A percentile compares a stretch with the other conserved stretches of the same genome.
Evolutionary conservation across 1,140 invertebrate genomes (phyloP).

Genomic region (Antheraea mylitta): DNA sequence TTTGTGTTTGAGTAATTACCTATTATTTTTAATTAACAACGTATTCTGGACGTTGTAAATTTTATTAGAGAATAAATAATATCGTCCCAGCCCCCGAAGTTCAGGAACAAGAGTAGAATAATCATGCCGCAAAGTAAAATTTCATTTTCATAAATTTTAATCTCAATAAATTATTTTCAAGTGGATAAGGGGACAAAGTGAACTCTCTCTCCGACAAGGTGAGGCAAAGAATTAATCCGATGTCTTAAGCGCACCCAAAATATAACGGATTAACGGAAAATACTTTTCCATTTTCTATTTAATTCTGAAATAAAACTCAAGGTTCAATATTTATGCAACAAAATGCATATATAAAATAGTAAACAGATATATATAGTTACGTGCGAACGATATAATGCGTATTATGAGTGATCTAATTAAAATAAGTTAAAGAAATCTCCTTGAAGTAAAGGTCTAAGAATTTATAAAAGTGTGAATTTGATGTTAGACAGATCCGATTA

Average conservation of each 20-base stretch:
- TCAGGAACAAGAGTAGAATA: slow-evolving; percentile 3
- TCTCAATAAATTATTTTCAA: slow-evolving; percentile 38
- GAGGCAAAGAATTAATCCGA: slow-evolving; percentile 35
- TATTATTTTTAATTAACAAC: too few species aligned
- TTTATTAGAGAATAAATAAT: neutral
- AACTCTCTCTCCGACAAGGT: slow-evolving; percentile 20
- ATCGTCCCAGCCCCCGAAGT: neutral
- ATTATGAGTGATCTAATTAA: too few species aligned
- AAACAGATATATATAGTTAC: too few species aligned
- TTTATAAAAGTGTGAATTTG: too few species aligned
- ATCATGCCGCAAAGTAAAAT: slow-evolving; percentile 25
- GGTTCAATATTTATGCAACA: too few species aligned
- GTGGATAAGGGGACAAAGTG: slow-evolving; percentile 24
- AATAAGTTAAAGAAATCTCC: too few species aligned
- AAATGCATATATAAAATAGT: too few species aligned
- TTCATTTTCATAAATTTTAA: slow-evolving; percentile 36
- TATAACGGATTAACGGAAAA: slow-evolving; percentile 30
- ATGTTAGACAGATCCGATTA: too few species aligned
- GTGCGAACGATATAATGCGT: too few species aligned
- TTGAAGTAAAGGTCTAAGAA: too few species aligned
- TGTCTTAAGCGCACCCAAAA: slow-evolving; percentile 28
- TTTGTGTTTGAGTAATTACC: neutral
- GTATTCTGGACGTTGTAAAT: neutral
- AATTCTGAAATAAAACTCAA: neutral
- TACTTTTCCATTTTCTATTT: slow-evolving; percentile 26